These are phyloP conservation scores for Molanna angustata DNA, from an alignment of 2,888 invertebrate genomes.

Conservation along the genomic window DNA sequence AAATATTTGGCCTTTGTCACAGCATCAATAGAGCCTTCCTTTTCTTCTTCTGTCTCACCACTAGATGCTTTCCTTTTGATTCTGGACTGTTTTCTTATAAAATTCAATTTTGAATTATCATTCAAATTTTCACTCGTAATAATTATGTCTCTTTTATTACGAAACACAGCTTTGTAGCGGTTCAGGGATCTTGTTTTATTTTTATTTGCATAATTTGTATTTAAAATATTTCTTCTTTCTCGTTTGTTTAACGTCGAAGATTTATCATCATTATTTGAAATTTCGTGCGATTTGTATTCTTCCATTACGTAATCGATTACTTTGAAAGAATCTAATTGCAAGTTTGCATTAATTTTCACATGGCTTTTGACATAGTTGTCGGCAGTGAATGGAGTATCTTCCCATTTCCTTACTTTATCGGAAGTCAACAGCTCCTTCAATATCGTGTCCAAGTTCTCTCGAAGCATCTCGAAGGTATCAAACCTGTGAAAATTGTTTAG, in stretches of 20 bases:
- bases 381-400: background rate
- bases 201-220: background rate
- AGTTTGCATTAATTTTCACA: too few relatives aligned
- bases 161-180: conserved; percentile 1
- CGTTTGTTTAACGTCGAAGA: background rate
- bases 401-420: conserved; percentile 8
- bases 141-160: background rate
- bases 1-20: conserved; percentile 78
- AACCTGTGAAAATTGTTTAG: conserved; percentile 60
- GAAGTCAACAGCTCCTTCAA: conserved; percentile 64
- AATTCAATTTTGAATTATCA: background rate
- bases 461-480: conserved; percentile 86
- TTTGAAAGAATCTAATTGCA: too few relatives aligned
- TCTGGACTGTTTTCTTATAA: background rate
- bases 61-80: background rate
- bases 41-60: conserved; percentile 5
- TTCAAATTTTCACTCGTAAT: background rate
- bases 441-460: conserved; percentile 74
- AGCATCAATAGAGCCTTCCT: conserved; percentile 48
- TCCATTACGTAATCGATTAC: too few relatives aligned
- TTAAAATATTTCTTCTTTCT: background rate
- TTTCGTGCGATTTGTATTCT: too few relatives aligned
- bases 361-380: background rate
- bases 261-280: conserved; percentile 4
- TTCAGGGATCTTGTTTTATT: too few relatives aligned